phyloP scores from a whole-genome alignment of 2,888 invertebrate genomes.

The Abscondita cerata region DNA sequence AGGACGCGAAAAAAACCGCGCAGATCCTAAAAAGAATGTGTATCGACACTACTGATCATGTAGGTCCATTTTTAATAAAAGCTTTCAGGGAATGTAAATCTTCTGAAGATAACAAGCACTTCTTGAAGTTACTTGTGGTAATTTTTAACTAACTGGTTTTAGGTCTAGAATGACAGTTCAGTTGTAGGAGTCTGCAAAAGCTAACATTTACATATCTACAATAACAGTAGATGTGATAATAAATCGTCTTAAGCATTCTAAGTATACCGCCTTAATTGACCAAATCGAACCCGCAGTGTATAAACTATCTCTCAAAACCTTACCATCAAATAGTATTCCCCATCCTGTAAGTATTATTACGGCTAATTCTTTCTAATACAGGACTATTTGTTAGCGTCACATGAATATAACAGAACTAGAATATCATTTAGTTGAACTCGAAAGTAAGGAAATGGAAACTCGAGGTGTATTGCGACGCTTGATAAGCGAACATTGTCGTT shows the following conservation, averaged over 20 bases:
- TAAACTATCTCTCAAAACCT: conserved; percentile 30
- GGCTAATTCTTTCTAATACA: background rate
- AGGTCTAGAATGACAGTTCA: background rate
- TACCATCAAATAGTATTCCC: conserved; percentile 45
- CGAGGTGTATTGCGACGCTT: conserved; percentile 70
- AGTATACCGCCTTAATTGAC: background rate
- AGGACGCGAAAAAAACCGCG: conserved; percentile 60
- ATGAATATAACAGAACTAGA: conserved; percentile 70
- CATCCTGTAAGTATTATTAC: conserved; percentile 57
- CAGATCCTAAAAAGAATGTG: conserved; percentile 61
- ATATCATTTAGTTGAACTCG: conserved; percentile 70
- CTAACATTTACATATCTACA: conserved; percentile 38
- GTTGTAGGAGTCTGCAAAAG: conserved; percentile 35
- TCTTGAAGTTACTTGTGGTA: conserved; percentile 60
- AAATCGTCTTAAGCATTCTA: conserved; percentile 10
- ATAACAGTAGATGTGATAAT: conserved; percentile 33
- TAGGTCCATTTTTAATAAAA: conserved; percentile 62
- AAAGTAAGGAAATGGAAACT: conserved; percentile 70
- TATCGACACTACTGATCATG: conserved; percentile 56
- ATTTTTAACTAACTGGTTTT: conserved; percentile 20
- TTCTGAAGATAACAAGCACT: conserved; percentile 56
- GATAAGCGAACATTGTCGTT: conserved; percentile 65
- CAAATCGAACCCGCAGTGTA: background rate
- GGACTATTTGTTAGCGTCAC: conserved; percentile 57
- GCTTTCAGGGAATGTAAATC: conserved; percentile 60